Percentiles rank a stretch among this genome's conserved stretches.
Evolutionary conservation across 2,797 vertebrate genomes (phyloP).

Genomic region (Periophthalmus magnuspinnatus): DNA sequence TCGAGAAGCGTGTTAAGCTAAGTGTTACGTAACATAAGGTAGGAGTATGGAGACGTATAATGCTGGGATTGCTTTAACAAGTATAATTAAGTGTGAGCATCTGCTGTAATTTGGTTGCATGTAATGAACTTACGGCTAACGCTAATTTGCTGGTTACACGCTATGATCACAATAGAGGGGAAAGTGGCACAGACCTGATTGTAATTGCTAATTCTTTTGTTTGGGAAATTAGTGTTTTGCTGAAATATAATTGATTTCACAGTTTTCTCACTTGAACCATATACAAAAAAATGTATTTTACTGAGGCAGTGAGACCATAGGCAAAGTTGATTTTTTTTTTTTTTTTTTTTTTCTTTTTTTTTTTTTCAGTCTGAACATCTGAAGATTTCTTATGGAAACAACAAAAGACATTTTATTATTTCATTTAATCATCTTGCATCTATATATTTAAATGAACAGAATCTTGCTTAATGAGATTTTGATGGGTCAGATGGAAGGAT

Average conservation of each 20-base stretch:
- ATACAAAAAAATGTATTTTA: no score
- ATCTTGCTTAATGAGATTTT: no score
- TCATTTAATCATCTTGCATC: no score
- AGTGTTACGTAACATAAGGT: constrained; percentile 5
- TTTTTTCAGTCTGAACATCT: no score
- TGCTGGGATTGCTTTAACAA: constrained; percentile 11
- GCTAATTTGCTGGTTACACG: constrained; percentile 7
- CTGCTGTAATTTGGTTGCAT: constrained; percentile 5
- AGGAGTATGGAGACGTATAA: constrained; percentile 3
- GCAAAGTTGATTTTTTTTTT: no score
- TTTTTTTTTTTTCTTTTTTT: no score
- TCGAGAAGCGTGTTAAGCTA: background rate
- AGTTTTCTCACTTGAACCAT: no score
- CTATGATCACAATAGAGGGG: background rate
- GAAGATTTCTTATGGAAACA: no score
- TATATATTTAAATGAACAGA: no score
- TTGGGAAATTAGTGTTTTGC: background rate
- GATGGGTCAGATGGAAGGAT: no score
- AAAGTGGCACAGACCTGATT: background rate
- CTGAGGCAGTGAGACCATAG: no score
- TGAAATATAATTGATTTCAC: background rate
- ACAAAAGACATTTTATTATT: no score
- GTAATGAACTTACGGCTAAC: constrained; percentile 8
- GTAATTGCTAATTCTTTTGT: background rate
- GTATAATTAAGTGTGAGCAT: constrained; percentile 6